A percentile compares a stretch with the other conserved stretches of the same genome.
These are phyloP conservation scores for Gasterosteus aculeatus DNA, from an alignment of 2,113 vertebrate species.

Conservation along the genomic window DNA sequence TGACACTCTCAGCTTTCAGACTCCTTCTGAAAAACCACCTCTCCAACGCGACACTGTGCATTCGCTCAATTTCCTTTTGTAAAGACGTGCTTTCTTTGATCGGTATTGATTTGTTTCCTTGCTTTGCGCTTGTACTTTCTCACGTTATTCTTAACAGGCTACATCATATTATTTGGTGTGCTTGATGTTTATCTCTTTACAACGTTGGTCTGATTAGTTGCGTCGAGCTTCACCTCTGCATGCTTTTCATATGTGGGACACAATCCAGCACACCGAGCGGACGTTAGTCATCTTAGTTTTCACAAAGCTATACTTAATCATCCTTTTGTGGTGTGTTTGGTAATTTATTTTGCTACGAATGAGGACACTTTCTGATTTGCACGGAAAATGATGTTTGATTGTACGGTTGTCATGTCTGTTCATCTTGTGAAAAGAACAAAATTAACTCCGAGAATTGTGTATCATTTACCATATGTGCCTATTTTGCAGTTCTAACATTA, in stretches of 20 bases:
- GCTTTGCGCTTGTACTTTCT: slow-evolving; percentile 29
- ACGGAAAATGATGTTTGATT: slow-evolving; percentile 20
- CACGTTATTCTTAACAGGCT: slow-evolving; percentile 7
- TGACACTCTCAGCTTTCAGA: slow-evolving; percentile 49
- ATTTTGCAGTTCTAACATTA: slow-evolving; percentile 63
- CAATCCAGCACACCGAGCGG: slow-evolving; percentile 15
- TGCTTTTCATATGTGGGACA: slow-evolving; percentile 32
- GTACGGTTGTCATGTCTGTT: background rate
- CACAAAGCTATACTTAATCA: slow-evolving; percentile 40
- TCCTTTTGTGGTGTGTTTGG: slow-evolving; percentile 24
- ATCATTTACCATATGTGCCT: slow-evolving; percentile 83
- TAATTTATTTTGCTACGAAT: slow-evolving; percentile 8
- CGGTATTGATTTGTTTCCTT: slow-evolving; percentile 6
- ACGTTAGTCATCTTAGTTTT: slow-evolving; percentile 31
- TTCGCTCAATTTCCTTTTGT: slow-evolving; percentile 25
- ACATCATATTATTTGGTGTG: slow-evolving; percentile 18
- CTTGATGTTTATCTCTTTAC: slow-evolving; percentile 6
- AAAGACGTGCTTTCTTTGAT: slow-evolving; percentile 41
- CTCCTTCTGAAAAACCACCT: slow-evolving; percentile 13
- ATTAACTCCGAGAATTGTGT: slow-evolving; percentile 58
- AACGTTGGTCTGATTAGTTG: slow-evolving; percentile 8
- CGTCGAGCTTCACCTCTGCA: slow-evolving; percentile 51
- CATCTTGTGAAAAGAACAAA: slow-evolving; percentile 33
- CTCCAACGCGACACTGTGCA: slow-evolving; percentile 30
- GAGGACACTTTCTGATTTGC: slow-evolving; percentile 49